Evolutionary conservation across 1,140 invertebrate species (phyloP).

Genomic region (Drosophila trapezifrons): DNA sequence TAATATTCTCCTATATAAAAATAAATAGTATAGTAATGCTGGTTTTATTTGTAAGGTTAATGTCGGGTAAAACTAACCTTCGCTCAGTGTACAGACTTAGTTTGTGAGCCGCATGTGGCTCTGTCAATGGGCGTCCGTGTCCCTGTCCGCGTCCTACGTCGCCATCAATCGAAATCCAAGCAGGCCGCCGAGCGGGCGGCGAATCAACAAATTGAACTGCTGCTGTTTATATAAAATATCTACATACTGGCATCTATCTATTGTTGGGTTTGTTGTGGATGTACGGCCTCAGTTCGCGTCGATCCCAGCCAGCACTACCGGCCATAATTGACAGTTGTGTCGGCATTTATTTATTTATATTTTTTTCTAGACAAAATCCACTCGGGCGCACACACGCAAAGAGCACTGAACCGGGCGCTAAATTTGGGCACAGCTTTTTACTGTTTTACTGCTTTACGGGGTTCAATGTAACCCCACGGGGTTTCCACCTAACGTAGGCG

Average conservation of each 20-base stretch:
- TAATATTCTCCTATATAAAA: too few relatives aligned
- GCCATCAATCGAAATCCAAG: slow-evolving; percentile 72
- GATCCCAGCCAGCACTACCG: slow-evolving; percentile 53
- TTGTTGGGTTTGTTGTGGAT: slow-evolving; percentile 51
- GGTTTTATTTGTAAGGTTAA: too few relatives aligned
- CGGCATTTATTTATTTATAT: slow-evolving; percentile 72
- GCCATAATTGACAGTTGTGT: slow-evolving; percentile 80
- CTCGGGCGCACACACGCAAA: slow-evolving; percentile 26
- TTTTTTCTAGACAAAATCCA: slow-evolving; percentile 51
- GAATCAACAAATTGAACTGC: slow-evolving; percentile 77
- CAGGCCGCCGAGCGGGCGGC: slow-evolving; percentile 40
- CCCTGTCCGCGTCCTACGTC: slow-evolving; percentile 54
- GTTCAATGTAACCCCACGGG: slow-evolving; percentile 77
- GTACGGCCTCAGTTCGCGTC: slow-evolving; percentile 38
- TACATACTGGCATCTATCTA: slow-evolving; percentile 57
- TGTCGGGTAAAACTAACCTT: too few relatives aligned
- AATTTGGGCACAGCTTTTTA: slow-evolving; percentile 78
- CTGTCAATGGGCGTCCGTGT: slow-evolving; percentile 40
- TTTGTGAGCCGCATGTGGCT: slow-evolving; percentile 9
- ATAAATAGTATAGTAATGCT: too few relatives aligned
- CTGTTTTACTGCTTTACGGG: slow-evolving; percentile 39
- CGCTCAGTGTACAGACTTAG: slow-evolving; percentile 16
- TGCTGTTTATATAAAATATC: slow-evolving; percentile 66
- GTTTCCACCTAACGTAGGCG: slow-evolving; percentile 58
- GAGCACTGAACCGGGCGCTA: slow-evolving; percentile 75